A percentile compares a stretch with the other conserved stretches of the same genome.
Conservation (phyloP, 2,888 invertebrate genomes). For the Petrolisthes manimaculis region DNA sequence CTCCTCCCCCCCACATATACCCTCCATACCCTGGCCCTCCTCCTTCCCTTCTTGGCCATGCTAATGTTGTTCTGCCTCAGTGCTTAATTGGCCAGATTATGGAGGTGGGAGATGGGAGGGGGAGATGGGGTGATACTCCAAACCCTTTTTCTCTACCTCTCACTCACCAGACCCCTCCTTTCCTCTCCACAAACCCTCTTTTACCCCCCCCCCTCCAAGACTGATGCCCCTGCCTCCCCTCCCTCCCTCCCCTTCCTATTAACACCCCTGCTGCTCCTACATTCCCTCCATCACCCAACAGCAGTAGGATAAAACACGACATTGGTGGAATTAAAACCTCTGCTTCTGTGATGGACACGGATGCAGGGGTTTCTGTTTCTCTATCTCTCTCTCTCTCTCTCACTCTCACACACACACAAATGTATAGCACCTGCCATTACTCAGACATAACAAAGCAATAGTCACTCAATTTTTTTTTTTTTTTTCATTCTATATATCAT, state of each 20-base stretch:
- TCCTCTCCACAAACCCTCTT: background rate
- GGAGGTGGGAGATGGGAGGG: conserved; percentile 29
- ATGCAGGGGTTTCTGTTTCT: conserved; percentile 11
- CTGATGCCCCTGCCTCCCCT: background rate
- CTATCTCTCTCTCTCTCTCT: conserved; percentile 28
- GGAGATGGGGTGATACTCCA: too few relatives aligned
- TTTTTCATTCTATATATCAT: too few relatives aligned
- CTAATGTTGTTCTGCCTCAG: conserved; percentile 45
- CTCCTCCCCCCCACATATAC: background rate
- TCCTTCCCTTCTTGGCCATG: background rate
- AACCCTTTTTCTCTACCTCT: background rate
- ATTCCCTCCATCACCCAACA: background rate
- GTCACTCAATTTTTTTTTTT: too few relatives aligned
- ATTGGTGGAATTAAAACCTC: too few relatives aligned
- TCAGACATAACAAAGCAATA: background rate
- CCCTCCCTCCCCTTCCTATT: background rate
- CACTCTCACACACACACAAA: background rate
- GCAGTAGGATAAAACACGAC: too few relatives aligned
- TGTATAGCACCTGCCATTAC: background rate
- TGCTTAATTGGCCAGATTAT: conserved; percentile 54
- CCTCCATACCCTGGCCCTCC: too few relatives aligned
- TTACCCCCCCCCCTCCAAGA: background rate
- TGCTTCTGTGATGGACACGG: too few relatives aligned
- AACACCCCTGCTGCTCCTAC: background rate
- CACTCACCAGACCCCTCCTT: background rate